These are phyloP conservation scores for Alsophila aescularia DNA, from an alignment of 2,888 invertebrate species.

Conservation along the genomic window DNA sequence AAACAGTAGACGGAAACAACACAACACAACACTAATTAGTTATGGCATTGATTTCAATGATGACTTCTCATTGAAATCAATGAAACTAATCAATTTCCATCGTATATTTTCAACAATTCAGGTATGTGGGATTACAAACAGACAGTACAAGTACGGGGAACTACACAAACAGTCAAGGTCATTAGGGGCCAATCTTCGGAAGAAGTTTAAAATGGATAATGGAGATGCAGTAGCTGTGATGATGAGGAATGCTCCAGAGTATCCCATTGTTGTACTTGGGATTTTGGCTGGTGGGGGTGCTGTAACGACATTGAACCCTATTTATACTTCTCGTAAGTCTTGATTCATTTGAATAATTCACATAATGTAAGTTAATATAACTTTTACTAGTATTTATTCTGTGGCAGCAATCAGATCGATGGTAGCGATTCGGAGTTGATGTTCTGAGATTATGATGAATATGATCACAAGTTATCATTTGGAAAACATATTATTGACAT, in stretches of 20 bases:
- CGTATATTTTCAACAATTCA: constrained; percentile 50
- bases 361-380: no score
- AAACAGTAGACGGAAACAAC: no score
- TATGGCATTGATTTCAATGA: no score
- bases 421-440: no score
- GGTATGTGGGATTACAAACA: constrained; percentile 88
- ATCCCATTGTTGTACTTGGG: constrained; percentile 85
- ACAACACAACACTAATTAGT: no score
- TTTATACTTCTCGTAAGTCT: constrained; percentile 85
- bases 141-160: constrained; percentile 87
- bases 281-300: constrained; percentile 86
- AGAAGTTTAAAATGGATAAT: constrained; percentile 83
- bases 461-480: no score
- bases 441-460: no score
- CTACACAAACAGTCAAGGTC: constrained; percentile 83
- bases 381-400: no score
- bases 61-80: no score
- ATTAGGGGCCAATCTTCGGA: constrained; percentile 85
- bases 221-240: constrained; percentile 87
- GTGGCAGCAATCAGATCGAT: no score
- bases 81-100: not conserved
- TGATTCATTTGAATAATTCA: no score
- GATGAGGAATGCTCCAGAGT: constrained; percentile 89
- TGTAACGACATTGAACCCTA: constrained; percentile 88
- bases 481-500: no score